Percentiles rank a stretch among this genome's conserved stretches.
phyloP scores from a whole-genome alignment of 1,140 invertebrate species.

The Drosophila nikananu region DNA sequence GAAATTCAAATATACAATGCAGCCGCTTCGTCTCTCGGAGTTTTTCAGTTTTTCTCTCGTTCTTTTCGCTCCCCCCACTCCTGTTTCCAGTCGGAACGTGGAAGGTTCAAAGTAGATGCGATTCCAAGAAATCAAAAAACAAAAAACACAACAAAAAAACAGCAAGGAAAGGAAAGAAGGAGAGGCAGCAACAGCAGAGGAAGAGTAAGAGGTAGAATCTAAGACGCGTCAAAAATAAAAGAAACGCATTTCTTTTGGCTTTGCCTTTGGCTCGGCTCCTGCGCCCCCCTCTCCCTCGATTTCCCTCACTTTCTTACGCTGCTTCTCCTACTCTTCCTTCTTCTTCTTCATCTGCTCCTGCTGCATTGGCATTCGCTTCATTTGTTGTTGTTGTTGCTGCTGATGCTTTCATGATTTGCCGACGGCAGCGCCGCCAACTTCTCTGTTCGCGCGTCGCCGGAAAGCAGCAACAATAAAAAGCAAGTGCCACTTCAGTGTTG shows the following conservation, averaged over 20 bases:
- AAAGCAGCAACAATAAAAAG: conserved; percentile 58
- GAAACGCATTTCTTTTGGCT: conserved; percentile 72
- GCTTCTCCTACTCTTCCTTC: neutral
- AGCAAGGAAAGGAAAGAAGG: conserved; percentile 26
- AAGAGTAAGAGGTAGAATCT: conserved; percentile 60
- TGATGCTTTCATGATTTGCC: conserved; percentile 78
- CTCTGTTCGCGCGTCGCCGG: conserved; percentile 57
- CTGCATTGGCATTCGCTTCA: conserved; percentile 54
- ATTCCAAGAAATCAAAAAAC: conserved; percentile 80
- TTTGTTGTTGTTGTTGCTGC: conserved; percentile 50
- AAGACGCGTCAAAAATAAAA: conserved; percentile 82
- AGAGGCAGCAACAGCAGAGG: conserved; percentile 9
- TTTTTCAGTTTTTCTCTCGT: conserved; percentile 25
- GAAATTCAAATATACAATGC: conserved; percentile 83
- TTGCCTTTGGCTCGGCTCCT: conserved; percentile 43
- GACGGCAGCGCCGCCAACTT: conserved; percentile 52
- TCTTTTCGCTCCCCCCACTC: neutral
- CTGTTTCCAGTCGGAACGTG: conserved; percentile 52
- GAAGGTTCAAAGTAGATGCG: conserved; percentile 80
- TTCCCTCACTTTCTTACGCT: conserved; percentile 9
- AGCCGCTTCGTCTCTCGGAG: conserved; percentile 35
- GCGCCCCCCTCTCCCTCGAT: neutral
- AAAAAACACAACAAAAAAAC: conserved; percentile 28
- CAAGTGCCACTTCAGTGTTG: conserved; percentile 37
- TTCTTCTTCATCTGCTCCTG: conserved; percentile 39